A percentile compares a stretch with the other conserved stretches of the same genome.
phyloP scores from a whole-genome alignment of 2,797 vertebrate genomes.

The Semotilus atromaculatus region DNA sequence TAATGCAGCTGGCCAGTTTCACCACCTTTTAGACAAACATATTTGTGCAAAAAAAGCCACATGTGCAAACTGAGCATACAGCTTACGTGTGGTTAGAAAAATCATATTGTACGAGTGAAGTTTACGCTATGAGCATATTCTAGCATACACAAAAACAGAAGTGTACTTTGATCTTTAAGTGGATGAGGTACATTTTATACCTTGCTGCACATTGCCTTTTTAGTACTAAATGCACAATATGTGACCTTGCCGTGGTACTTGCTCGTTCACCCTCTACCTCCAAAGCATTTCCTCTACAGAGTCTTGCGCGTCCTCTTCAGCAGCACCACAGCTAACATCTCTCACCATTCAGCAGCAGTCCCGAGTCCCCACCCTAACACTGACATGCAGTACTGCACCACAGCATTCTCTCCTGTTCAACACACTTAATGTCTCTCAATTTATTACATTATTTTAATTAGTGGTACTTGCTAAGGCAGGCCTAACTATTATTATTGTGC shows the following conservation, averaged over 20 bases:
- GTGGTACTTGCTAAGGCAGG: neutral
- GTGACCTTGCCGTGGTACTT: neutral
- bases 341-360: conserved; percentile 27
- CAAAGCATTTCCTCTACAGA: neutral
- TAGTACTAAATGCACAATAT: neutral
- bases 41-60: neutral
- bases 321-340: neutral
- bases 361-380: conserved; percentile 35
- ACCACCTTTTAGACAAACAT: neutral
- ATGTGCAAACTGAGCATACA: neutral
- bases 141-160: neutral
- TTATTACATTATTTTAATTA: conserved; percentile 12
- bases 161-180: neutral
- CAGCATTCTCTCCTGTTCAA: neutral
- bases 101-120: neutral
- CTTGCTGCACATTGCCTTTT: neutral
- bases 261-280: neutral
- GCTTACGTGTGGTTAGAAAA: neutral
- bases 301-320: neutral
- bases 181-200: neutral
- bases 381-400: conserved; percentile 37
- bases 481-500: neutral
- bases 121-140: neutral
- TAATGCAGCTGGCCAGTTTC: neutral
- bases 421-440: conserved; percentile 11